Percentiles rank a stretch among this genome's conserved stretches.
Evolutionary conservation across 2,888 invertebrate genomes (phyloP).

Genomic region (Tanaodytes sp.): DNA sequence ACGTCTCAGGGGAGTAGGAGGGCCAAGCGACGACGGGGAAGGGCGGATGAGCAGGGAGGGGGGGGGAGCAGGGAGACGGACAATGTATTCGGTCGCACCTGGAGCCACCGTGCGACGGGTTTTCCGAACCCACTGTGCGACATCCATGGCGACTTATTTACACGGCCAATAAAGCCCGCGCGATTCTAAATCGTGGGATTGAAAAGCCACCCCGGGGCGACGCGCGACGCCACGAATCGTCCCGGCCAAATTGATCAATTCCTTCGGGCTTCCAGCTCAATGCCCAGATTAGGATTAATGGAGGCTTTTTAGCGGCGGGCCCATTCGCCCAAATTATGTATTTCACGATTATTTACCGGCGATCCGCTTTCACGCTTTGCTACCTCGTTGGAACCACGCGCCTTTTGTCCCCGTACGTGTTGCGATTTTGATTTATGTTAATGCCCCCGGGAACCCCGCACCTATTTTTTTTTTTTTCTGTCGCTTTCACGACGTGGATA

Average conservation of each 20-base stretch:
- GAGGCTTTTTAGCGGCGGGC: conserved; percentile 33
- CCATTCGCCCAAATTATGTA: conserved; percentile 33
- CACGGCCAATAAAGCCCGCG: conserved; percentile 45
- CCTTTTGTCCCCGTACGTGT: conserved; percentile 32
- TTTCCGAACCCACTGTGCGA: too few relatives aligned
- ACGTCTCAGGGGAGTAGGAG: conserved; percentile 57
- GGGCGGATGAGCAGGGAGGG: too few relatives aligned
- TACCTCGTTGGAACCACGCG: conserved; percentile 8
- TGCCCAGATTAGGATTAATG: conserved; percentile 51
- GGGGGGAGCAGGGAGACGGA: too few relatives aligned
- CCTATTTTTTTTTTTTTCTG: too few relatives aligned
- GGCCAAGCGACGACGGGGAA: conserved; percentile 63
- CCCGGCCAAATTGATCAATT: conserved; percentile 48
- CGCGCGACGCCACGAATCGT: too few relatives aligned
- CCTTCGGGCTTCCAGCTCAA: conserved; percentile 33
- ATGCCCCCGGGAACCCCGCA: too few relatives aligned
- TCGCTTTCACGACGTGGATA: not conserved
- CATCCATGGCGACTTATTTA: conserved; percentile 41
- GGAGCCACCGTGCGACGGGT: conserved; percentile 65
- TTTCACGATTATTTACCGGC: conserved; percentile 42
- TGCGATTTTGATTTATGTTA: conserved; percentile 45
- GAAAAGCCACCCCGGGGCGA: too few relatives aligned
- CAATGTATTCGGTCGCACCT: conserved; percentile 67
- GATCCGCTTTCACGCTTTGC: conserved; percentile 38
- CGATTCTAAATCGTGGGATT: not conserved